Percentiles rank a stretch among this genome's conserved stretches.
These are phyloP conservation scores for Tetranychus urticae DNA, from an alignment of 1,140 invertebrate genomes.

Conservation along the genomic window DNA sequence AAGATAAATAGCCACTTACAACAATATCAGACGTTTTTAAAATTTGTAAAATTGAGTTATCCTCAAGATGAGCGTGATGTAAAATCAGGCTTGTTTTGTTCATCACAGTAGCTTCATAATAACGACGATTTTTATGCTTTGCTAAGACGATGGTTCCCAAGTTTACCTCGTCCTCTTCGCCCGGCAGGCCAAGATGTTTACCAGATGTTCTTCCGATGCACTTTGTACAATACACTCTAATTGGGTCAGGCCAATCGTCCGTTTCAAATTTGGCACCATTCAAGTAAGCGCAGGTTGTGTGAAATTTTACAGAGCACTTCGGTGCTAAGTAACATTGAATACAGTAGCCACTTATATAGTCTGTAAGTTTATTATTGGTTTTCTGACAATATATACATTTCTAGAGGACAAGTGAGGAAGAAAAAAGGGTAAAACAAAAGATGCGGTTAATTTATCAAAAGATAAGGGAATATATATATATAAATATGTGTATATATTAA, in stretches of 20 bases:
- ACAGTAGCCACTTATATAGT: not conserved
- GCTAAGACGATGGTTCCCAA: slow-evolving; percentile 29
- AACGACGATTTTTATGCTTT: slow-evolving; percentile 35
- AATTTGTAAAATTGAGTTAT: slow-evolving; percentile 35
- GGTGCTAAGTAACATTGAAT: not conserved
- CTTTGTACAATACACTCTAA: not conserved
- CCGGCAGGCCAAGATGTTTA: not conserved
- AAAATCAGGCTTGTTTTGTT: slow-evolving; percentile 26
- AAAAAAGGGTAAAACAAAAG: not conserved
- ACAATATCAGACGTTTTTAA: slow-evolving; percentile 20
- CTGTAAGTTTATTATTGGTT: not conserved
- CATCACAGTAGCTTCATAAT: slow-evolving; percentile 30
- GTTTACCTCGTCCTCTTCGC: slow-evolving; percentile 14
- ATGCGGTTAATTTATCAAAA: not conserved
- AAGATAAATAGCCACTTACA: not conserved
- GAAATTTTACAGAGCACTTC: not conserved
- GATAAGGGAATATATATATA: not conserved
- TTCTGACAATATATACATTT: not conserved
- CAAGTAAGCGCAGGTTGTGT: not conserved
- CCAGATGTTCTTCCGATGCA: not conserved
- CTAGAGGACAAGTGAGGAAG: not conserved
- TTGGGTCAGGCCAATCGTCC: not conserved
- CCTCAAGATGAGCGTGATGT: slow-evolving; percentile 36
- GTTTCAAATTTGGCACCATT: not conserved
- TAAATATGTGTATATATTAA: not conserved